A percentile compares a stretch with the other conserved stretches of the same genome.
phyloP scores from a whole-genome alignment of 2,113 vertebrate genomes.

The Microcebus tavaratra region DNA sequence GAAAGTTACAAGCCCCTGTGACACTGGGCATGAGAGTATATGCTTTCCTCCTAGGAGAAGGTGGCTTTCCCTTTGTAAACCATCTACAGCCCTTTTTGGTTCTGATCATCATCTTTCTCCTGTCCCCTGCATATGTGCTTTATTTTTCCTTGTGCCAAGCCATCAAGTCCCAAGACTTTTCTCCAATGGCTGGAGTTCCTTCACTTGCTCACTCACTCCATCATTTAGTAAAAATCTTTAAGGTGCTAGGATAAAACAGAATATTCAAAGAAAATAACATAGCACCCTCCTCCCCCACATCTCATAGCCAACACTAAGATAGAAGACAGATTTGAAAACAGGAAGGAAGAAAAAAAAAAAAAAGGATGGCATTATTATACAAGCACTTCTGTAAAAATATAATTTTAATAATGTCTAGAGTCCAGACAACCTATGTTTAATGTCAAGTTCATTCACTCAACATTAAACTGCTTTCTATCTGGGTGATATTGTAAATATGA shows the following conservation, averaged over 20 bases:
- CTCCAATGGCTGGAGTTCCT: background rate
- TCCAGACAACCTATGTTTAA: background rate
- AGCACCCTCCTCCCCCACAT: background rate
- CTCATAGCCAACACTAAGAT: background rate
- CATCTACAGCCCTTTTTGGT: no score
- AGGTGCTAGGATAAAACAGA: background rate
- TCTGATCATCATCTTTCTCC: background rate
- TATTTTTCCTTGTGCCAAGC: background rate
- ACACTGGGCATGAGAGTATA: rapidly evolving
- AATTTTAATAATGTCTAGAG: background rate
- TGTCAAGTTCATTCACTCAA: background rate
- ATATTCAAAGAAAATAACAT: background rate
- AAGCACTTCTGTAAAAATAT: background rate
- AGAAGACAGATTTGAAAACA: background rate
- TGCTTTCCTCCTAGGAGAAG: background rate
- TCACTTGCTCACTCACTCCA: background rate
- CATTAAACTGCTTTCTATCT: background rate
- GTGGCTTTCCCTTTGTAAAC: background rate
- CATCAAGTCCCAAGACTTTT: background rate
- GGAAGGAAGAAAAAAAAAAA: background rate
- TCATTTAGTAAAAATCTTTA: background rate
- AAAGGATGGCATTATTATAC: background rate
- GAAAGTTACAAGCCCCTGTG: background rate
- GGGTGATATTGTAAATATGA: background rate
- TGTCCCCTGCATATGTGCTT: rapidly evolving